Conservation (phyloP, 2,888 invertebrate species). For the Tachina lurida region DNA sequence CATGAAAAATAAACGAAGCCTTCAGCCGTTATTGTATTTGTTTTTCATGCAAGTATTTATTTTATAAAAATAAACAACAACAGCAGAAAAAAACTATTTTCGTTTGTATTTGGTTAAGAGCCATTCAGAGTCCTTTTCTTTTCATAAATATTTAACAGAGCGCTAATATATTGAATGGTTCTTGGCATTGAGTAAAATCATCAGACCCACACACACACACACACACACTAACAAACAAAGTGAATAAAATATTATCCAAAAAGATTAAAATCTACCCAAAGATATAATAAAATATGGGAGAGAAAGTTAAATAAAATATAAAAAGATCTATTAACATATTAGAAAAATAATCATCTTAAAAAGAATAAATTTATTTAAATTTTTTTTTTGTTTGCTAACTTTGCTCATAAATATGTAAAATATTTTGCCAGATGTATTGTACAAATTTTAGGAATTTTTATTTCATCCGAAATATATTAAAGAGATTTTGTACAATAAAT, state of each 20-base stretch:
- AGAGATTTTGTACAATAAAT: neutral
- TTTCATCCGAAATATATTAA: neutral
- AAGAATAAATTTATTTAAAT: neutral
- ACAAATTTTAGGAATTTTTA: neutral
- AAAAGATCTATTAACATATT: slow-evolving; percentile 60
- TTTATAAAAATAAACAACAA: slow-evolving; percentile 40
- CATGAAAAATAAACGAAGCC: neutral
- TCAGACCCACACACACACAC: slow-evolving; percentile 33
- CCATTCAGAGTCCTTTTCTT: slow-evolving; percentile 60
- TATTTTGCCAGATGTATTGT: neutral
- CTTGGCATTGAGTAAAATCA: slow-evolving; percentile 61
- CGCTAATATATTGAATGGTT: slow-evolving; percentile 67
- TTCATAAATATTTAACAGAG: slow-evolving; percentile 70
- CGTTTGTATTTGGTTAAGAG: slow-evolving; percentile 50
- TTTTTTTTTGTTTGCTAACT: neutral
- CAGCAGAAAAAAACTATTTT: slow-evolving; percentile 22
- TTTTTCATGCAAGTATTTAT: slow-evolving; percentile 56
- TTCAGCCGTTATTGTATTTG: neutral
- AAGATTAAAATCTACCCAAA: slow-evolving; percentile 11
- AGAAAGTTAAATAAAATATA: slow-evolving; percentile 24
- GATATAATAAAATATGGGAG: neutral
- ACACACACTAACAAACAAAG: slow-evolving; percentile 42
- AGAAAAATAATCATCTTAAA: slow-evolving; percentile 41
- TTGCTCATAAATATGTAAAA: slow-evolving; percentile 34
- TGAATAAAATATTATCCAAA: slow-evolving; percentile 56